Evolutionary conservation across 2,113 vertebrate species (phyloP), one percentile per base, ranked within the genome.

Genomic region (Trematocara macrostoma): DNA sequence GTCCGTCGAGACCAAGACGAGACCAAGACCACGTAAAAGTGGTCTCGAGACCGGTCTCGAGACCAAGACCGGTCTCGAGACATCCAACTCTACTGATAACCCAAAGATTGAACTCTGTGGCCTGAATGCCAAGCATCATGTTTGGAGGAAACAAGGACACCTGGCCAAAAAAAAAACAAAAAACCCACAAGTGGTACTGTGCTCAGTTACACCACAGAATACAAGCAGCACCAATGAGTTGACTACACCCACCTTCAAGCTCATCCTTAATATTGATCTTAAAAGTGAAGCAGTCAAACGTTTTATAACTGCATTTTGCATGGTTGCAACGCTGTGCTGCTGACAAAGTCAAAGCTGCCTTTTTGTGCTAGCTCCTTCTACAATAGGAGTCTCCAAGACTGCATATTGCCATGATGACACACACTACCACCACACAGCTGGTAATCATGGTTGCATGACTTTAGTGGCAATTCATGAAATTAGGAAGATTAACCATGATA

Each of bases 361-460:
- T 31, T 12, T 31, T 76, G 16, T 67, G 35, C 61, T 67, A 40
- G n/a, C 38, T 67, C 34, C 61, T 40, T 12, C 61, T 40, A 76
- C 26, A 76, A 51, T 34, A 76, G 16, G 26, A 51, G 26, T 18
- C 71, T 76, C 10, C 26, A 76, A 76, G 42, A 76, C 42, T 18
- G 15, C 45, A 51, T 76, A 31, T 76, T 31, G 26, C 71, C 26
- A 76, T 11, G 26, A 51, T 51, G 26, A 31, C 26, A 76, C 14
- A 49, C 2, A 74, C 14, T 29, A 45, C 42, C 71, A 11, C 42
- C 26, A 49, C 42, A 76, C 45, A 76, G 71, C 71, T 76, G 71
- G 71, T 76, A n/a, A 76, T 51, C 71, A 76, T 76, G 45, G 71
- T 34, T 76, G 71, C 71, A 76, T 51, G 71, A 76, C 71, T 76